These are phyloP conservation scores for Parazoanthus darwini DNA, from an alignment of 92 coral and sea anemone genomes.

Conservation along the genomic window DNA sequence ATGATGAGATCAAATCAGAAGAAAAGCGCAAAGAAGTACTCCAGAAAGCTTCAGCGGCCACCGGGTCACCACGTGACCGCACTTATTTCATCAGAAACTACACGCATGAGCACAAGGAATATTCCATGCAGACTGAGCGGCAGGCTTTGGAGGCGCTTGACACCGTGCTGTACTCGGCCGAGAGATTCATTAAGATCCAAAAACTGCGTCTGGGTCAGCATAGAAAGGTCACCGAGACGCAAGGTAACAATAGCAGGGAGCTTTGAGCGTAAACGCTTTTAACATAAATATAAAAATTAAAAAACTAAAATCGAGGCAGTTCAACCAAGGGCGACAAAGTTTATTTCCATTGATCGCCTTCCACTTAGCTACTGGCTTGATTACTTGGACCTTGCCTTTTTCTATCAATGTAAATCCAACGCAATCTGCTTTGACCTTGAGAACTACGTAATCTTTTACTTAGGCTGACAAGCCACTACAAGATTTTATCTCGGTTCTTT, in stretches of 20 bases:
- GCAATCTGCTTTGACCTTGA: too few relatives aligned
- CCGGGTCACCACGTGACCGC: constrained; percentile 65
- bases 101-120: constrained; percentile 42
- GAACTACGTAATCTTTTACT: too few relatives aligned
- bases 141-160: constrained; percentile 53
- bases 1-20: constrained; percentile 54
- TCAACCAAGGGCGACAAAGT: too few relatives aligned
- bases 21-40: constrained; percentile 56
- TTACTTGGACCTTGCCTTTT: too few relatives aligned
- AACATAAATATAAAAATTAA: neutral
- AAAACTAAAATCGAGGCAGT: too few relatives aligned
- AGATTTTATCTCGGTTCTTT: too few relatives aligned
- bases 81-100: constrained; percentile 77
- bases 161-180: constrained; percentile 68
- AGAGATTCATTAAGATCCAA: constrained; percentile 64
- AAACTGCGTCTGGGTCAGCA: constrained; percentile 37
- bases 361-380: too few relatives aligned
- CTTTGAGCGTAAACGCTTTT: constrained; percentile 2
- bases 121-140: constrained; percentile 46
- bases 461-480: too few relatives aligned
- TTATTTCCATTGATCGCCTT: too few relatives aligned
- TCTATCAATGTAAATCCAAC: too few relatives aligned
- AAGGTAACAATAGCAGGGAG: neutral
- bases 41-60: constrained; percentile 58
- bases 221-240: neutral